Evolutionary conservation across 2,888 invertebrate species (phyloP).

Genomic region (Nemotelus nigrinus): DNA sequence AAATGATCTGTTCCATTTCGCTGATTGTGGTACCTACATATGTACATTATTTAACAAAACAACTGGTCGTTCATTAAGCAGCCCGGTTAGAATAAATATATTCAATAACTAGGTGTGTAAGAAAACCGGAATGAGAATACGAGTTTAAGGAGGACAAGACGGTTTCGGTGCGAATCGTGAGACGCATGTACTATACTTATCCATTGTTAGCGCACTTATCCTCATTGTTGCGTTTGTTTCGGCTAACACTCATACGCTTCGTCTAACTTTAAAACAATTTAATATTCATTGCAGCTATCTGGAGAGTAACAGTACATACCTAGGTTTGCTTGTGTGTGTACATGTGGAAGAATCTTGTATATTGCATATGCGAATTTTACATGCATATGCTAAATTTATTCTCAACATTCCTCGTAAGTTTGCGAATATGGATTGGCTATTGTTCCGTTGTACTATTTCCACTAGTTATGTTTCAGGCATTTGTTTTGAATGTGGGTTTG

Average conservation of each 20-base stretch:
- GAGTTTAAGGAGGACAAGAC: constrained; percentile 24
- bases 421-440: constrained; percentile 12
- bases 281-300: constrained; percentile 16
- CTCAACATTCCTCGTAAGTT: not conserved
- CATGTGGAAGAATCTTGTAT: too few species aligned
- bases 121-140: constrained; percentile 19
- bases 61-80: not conserved
- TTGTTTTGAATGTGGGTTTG: not conserved
- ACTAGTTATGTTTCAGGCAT: not conserved
- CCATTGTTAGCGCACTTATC: constrained; percentile 2
- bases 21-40: too few species aligned
- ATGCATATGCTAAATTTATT: too few species aligned
- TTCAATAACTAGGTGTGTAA: constrained; percentile 6
- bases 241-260: not conserved
- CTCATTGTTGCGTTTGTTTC: not conserved
- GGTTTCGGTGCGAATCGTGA: constrained; percentile 5
- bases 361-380: too few species aligned
- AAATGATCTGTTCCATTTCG: too few species aligned
- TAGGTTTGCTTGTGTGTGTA: too few species aligned
- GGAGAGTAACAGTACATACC: constrained; percentile 16
- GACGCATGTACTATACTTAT: not conserved
- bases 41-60: not conserved
- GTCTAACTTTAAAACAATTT: not conserved
- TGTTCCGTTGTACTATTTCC: constrained; percentile 8
- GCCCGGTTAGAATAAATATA: constrained; percentile 4